Conservation (phyloP, 2,113 vertebrate species). For the Periophthalmus modestus region DNA sequence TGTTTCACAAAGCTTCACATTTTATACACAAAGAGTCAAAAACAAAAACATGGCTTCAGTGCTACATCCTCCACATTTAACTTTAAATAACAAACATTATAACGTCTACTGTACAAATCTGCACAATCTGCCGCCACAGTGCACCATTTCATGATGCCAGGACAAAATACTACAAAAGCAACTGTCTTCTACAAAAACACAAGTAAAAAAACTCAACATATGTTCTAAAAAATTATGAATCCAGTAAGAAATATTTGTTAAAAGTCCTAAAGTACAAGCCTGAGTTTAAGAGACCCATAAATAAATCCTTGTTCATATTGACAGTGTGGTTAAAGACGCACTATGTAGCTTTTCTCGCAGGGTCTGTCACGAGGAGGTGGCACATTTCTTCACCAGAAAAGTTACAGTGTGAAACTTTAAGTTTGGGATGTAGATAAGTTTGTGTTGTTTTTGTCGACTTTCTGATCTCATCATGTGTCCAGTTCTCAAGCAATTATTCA, state of each 20-base stretch:
- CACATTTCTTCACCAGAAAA: too few species aligned
- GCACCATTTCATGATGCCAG: constrained; percentile 22
- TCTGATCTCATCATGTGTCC: too few species aligned
- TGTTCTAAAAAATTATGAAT: constrained; percentile 65
- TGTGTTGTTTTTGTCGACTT: too few species aligned
- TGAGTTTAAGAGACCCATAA: neutral
- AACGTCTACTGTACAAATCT: too few species aligned
- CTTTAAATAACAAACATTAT: constrained; percentile 25
- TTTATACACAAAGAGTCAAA: neutral
- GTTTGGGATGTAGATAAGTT: too few species aligned
- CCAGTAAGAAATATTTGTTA: constrained; percentile 35
- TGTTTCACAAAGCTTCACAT: neutral
- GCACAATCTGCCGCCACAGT: constrained; percentile 15
- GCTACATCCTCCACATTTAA: neutral
- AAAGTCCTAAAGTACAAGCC: constrained; percentile 28
- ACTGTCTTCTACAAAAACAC: constrained; percentile 45
- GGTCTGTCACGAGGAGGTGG: too few species aligned
- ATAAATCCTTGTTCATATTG: too few species aligned
- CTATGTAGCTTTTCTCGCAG: too few species aligned
- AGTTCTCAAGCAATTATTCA: too few species aligned
- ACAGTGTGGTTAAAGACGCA: too few species aligned
- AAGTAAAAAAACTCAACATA: constrained; percentile 51
- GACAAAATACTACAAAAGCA: constrained; percentile 40
- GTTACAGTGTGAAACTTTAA: too few species aligned
- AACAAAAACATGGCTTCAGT: neutral